Conservation (phyloP, 2,888 invertebrate species). For the Hirtodrosophila alboralis region DNA sequence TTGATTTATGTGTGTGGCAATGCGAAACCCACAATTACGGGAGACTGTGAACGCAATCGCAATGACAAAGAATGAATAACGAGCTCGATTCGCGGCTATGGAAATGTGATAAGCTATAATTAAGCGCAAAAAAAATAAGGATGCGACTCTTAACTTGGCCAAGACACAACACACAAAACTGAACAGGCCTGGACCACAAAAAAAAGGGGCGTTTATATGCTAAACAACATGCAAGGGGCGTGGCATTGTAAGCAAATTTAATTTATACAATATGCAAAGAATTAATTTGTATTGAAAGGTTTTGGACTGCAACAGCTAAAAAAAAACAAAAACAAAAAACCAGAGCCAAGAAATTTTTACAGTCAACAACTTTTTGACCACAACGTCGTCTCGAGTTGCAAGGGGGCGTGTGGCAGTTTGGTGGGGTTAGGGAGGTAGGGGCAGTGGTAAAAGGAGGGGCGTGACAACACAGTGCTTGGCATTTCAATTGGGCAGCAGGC, state of each 20-base stretch:
- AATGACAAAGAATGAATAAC: slow-evolving; percentile 81
- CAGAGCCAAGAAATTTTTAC: slow-evolving; percentile 1
- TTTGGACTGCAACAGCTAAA: neutral
- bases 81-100: slow-evolving; percentile 79
- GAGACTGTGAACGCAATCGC: slow-evolving; percentile 10
- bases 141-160: slow-evolving; percentile 37
- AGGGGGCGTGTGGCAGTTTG: slow-evolving; percentile 16
- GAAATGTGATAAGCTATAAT: slow-evolving; percentile 83
- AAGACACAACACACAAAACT: too few relatives aligned
- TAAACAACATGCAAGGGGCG: slow-evolving; percentile 83
- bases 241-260: slow-evolving; percentile 81
- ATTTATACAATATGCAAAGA: slow-evolving; percentile 82
- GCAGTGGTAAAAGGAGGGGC: too few relatives aligned
- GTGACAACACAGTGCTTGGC: slow-evolving; percentile 33
- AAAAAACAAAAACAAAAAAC: too few relatives aligned
- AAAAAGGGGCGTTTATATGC: slow-evolving; percentile 80
- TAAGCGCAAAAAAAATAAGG: slow-evolving; percentile 75
- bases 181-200: slow-evolving; percentile 1
- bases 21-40: slow-evolving; percentile 74
- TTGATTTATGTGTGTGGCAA: slow-evolving; percentile 78
- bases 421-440: too few relatives aligned
- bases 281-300: slow-evolving; percentile 67
- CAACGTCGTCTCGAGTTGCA: too few relatives aligned
- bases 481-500: slow-evolving; percentile 65
- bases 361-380: too few relatives aligned